Base-by-base conservation (phyloP, 37 sponge, comb jelly and placozoan genomes). In the Corticium candelabrum region DNA sequence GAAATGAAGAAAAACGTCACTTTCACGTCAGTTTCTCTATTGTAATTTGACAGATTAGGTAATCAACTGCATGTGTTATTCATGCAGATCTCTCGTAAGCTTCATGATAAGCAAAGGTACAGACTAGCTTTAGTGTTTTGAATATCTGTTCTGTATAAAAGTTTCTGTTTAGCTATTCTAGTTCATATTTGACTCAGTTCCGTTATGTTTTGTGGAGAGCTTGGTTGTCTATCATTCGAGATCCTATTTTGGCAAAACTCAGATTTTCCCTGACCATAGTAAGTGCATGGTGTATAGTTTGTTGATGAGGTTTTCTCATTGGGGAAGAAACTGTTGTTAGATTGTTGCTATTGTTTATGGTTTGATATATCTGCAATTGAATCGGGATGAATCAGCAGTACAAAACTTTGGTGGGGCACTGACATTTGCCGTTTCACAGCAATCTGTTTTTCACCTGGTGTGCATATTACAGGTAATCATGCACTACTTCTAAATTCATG, bases 121-220 rank as follows among this genome's bases (percentile, higher is more conserved):
- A n/a, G n/a, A n/a, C n/a, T n/a, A n/a, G n/a, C n/a, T n/a, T n/a
- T n/a, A n/a, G n/a, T n/a, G n/a, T n/a, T n/a, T n/a, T n/a, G n/a
- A n/a, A n/a, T n/a, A n/a, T n/a, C n/a, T n/a, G n/a, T n/a, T n/a
- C n/a, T n/a, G n/a, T n/a, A n/a, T n/a, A n/a, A n/a, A n/a, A n/a
- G n/a, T n/a, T n/a, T n/a, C n/a, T n/a, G n/a, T n/a, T n/a, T n/a
- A n/a, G n/a, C n/a, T n/a, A n/a, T n/a, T n/a, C n/a, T n/a, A n/a
- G n/a, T n/a, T 50, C 62, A 27, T 11, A 5, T 5, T 70, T 4
- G 35, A 70, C 73, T 70, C 73, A 70, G 73, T 35, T 70, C 73
- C 7, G 31, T 4, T 15, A 30, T 4, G 73, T 70, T 4, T 7
- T 70, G 33, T 70, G 73, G 73, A 70, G 73, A 15, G 31, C 73